Evolutionary conservation across 2,797 vertebrate species (phyloP).

Genomic region (Mycteria americana): DNA sequence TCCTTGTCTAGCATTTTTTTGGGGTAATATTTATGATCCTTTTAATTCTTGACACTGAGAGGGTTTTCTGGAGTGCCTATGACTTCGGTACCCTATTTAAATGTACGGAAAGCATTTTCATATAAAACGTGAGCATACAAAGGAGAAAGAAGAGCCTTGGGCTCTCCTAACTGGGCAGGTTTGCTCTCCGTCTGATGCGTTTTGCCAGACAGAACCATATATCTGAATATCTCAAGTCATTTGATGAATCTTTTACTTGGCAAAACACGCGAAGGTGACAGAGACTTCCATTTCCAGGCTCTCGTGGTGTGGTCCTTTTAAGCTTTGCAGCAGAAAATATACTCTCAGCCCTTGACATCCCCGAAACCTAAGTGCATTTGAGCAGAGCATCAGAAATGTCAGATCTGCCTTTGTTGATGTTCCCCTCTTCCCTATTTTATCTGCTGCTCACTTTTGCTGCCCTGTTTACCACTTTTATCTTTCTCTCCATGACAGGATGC

Average conservation of each 20-base stretch:
- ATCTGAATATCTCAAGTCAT: not conserved
- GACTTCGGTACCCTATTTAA: not conserved
- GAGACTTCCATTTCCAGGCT: not conserved
- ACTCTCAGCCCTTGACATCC: not conserved
- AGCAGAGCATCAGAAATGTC: not conserved
- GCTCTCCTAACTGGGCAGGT: not conserved
- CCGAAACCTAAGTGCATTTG: not conserved
- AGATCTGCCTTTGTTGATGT: not conserved
- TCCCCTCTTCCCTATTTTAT: not conserved
- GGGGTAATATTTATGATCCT: not conserved
- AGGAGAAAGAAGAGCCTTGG: not conserved
- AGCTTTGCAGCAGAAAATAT: not conserved
- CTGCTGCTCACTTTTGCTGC: not conserved
- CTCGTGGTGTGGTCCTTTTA: not conserved
- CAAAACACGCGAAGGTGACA: not conserved
- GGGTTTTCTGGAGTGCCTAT: not conserved
- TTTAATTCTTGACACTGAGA: not conserved
- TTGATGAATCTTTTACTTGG: not conserved
- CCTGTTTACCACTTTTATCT: constrained; percentile 31
- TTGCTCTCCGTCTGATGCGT: not conserved
- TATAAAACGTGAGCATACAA: not conserved
- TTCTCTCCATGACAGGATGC: not conserved
- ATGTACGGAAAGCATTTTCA: not conserved
- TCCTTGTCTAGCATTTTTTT: not conserved
- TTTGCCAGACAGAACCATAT: not conserved